Conservation (phyloP, 2,888 invertebrate species). For the Campaea margaritaria region DNA sequence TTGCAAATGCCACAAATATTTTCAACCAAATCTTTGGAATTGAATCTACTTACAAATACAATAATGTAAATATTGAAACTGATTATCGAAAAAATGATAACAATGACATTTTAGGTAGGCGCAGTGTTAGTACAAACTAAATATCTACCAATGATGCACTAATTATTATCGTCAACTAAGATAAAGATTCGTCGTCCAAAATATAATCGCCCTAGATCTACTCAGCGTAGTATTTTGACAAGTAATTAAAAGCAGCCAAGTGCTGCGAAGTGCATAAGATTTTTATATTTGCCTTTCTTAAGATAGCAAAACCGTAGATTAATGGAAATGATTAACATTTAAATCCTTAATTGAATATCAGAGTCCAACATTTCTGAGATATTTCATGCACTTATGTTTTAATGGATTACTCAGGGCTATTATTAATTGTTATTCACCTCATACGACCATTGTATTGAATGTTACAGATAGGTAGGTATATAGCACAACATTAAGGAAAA, state of each 20-base stretch:
- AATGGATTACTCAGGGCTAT: slow-evolving; percentile 15
- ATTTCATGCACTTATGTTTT: slow-evolving; percentile 6
- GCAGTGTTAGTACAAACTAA: too few relatives aligned
- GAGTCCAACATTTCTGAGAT: slow-evolving; percentile 27
- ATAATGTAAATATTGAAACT: too few relatives aligned
- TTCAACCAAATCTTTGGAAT: not conserved
- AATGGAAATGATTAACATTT: slow-evolving; percentile 55
- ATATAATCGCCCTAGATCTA: too few relatives aligned
- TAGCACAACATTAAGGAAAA: slow-evolving; percentile 32
- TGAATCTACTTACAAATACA: too few relatives aligned
- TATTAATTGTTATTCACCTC: slow-evolving; percentile 19
- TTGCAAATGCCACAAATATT: not conserved
- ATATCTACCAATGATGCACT: too few relatives aligned
- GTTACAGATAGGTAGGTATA: slow-evolving; percentile 12
- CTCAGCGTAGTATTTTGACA: too few relatives aligned
- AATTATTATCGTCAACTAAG: too few relatives aligned
- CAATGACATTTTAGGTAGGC: too few relatives aligned
- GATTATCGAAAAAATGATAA: too few relatives aligned
- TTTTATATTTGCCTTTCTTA: not conserved
- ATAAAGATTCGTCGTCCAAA: too few relatives aligned
- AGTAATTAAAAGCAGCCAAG: too few relatives aligned
- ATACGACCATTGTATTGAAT: slow-evolving; percentile 6
- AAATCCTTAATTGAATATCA: slow-evolving; percentile 5
- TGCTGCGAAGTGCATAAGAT: not conserved
- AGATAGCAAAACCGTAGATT: slow-evolving; percentile 45